Conservation (phyloP, 2,113 vertebrate genomes). For the Origma solitaria region DNA sequence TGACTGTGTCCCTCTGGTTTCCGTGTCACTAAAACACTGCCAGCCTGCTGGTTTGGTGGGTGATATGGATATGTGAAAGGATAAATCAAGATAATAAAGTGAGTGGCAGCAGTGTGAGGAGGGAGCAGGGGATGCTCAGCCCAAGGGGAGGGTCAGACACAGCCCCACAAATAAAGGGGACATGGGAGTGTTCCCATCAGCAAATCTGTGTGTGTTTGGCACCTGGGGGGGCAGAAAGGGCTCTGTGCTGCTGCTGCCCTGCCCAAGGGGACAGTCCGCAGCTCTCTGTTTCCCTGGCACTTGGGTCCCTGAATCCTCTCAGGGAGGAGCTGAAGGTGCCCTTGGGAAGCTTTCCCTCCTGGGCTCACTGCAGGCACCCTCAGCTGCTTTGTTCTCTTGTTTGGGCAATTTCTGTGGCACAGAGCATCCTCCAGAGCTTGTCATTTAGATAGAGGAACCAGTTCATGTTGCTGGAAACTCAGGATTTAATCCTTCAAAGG, state of each 20-base stretch:
- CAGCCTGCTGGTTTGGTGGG: background rate
- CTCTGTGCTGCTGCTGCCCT: background rate
- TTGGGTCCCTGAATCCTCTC: background rate
- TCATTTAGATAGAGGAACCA: background rate
- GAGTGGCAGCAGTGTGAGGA: background rate
- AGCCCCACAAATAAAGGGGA: background rate
- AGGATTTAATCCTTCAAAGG: background rate
- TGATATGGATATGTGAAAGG: background rate
- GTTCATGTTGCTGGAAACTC: background rate
- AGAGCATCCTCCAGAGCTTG: background rate
- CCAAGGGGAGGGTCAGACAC: background rate
- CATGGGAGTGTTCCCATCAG: background rate
- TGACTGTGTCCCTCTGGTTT: background rate
- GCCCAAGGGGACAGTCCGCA: background rate
- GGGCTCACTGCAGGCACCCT: background rate
- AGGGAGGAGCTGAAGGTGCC: background rate
- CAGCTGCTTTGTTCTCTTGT: background rate
- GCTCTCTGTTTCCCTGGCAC: background rate
- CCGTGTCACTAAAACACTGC: background rate
- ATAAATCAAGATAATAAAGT: slow-evolving; percentile 10
- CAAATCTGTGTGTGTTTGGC: background rate
- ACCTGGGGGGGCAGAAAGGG: background rate
- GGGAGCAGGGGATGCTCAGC: background rate
- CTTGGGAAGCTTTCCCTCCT: background rate
- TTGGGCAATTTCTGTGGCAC: background rate